Evolutionary conservation across 2,113 vertebrate species (phyloP).

Genomic region (Cyprichromis sp.): DNA sequence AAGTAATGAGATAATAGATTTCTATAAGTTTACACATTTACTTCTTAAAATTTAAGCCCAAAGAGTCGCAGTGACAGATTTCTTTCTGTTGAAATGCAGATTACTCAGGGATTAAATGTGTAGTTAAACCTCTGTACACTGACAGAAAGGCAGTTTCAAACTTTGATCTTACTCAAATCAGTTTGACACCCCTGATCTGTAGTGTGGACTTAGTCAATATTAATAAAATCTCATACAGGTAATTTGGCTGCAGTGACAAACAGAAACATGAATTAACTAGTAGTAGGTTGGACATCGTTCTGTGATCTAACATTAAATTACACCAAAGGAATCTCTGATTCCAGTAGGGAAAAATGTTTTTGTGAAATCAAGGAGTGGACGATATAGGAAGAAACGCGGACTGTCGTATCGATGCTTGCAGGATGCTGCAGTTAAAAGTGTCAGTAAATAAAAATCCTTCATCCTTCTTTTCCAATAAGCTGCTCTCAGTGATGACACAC

Average conservation of each 20-base stretch:
- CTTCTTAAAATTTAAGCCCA: not conserved
- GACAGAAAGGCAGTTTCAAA: not conserved
- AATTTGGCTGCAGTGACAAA: not conserved
- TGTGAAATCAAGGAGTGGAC: not conserved
- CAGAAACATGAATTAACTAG: not conserved
- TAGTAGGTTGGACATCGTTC: not conserved
- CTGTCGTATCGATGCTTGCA: not conserved
- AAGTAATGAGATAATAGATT: not conserved
- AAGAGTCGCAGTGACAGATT: not conserved
- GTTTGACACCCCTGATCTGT: not conserved
- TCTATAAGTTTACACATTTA: not conserved
- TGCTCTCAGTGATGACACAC: not conserved
- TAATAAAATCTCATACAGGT: not conserved
- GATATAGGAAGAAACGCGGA: rapidly evolving
- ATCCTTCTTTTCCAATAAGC: not conserved
- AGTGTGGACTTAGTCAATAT: not conserved
- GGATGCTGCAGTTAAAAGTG: not conserved
- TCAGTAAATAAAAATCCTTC: not conserved
- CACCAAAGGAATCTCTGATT: not conserved
- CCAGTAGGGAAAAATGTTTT: not conserved
- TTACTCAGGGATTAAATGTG: not conserved
- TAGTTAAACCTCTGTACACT: not conserved
- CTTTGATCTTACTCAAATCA: not conserved
- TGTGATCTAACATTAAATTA: not conserved
- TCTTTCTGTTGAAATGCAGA: not conserved